Evolutionary conservation across 2,888 invertebrate species (phyloP).

Genomic region (Agrotis clavis): DNA sequence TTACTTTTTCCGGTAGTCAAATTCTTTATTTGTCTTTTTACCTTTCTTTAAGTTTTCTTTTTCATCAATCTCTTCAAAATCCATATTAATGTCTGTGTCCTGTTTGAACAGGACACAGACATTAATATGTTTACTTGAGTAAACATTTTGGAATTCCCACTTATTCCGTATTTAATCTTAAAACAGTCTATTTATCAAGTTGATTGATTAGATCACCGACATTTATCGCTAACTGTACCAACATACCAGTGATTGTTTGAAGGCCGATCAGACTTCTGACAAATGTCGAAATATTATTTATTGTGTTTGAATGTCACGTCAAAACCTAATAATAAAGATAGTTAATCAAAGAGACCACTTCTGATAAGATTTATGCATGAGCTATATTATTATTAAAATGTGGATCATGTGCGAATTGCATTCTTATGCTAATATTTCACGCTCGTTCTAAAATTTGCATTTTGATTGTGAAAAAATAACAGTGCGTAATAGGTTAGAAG

Average conservation of each 20-base stretch:
- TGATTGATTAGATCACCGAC: conserved; percentile 47
- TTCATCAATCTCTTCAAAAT: no score
- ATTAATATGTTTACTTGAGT: no score
- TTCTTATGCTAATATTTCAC: conserved; percentile 32
- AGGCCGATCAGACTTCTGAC: conserved; percentile 67
- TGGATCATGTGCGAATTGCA: conserved; percentile 46
- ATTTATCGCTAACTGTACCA: conserved; percentile 50
- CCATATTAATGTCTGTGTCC: neutral
- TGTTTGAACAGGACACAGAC: no score
- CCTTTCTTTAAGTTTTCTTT: neutral
- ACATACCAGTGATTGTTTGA: conserved; percentile 65
- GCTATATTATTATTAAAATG: conserved; percentile 29
- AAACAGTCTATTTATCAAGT: conserved; percentile 1
- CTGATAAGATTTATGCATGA: conserved; percentile 39
- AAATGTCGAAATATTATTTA: conserved; percentile 73
- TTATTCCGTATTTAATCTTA: neutral
- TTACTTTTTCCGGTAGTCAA: no score
- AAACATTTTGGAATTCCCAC: neutral
- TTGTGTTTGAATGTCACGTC: conserved; percentile 71
- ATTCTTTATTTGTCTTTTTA: no score
- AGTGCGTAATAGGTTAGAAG: neutral
- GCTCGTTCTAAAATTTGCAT: conserved; percentile 24
- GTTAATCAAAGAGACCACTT: conserved; percentile 45
- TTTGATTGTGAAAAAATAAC: conserved; percentile 17
- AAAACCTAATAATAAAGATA: conserved; percentile 39